Evolutionary conservation across 2,888 invertebrate genomes (phyloP).

Genomic region (Ophraella communa): DNA sequence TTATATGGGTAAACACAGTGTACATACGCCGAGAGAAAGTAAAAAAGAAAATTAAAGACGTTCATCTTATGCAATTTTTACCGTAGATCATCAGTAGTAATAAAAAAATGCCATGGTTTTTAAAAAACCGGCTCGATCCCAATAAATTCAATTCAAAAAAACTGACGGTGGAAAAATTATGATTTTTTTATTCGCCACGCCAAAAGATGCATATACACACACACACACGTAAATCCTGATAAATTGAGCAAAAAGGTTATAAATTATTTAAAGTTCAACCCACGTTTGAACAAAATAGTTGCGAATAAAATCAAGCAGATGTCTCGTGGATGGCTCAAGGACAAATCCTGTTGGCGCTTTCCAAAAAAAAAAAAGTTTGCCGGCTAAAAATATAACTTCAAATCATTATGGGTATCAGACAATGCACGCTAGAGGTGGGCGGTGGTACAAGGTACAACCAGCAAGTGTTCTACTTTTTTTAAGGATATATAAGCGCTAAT

Average conservation of each 20-base stretch:
- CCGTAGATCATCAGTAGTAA: no score
- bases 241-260: not conserved
- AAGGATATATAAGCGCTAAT: no score
- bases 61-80: no score
- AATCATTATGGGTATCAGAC: not conserved
- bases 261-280: slow-evolving; percentile 6
- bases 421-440: not conserved
- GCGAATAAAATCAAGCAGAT: slow-evolving; percentile 11
- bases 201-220: not conserved
- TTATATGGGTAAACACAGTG: no score
- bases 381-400: not conserved
- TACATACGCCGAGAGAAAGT: no score
- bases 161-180: no score
- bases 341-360: slow-evolving; percentile 2
- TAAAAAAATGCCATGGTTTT: no score
- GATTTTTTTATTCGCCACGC: not conserved
- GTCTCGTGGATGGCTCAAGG: slow-evolving; percentile 15
- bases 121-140: no score
- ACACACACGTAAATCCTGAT: not conserved
- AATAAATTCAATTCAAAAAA: no score
- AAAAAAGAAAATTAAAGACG: no score
- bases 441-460: not conserved
- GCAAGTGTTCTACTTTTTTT: no score
- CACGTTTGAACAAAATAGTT: not conserved
- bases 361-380: not conserved